Percentiles rank a stretch among this genome's conserved stretches.
phyloP scores from a whole-genome alignment of 2,113 vertebrate genomes.

The Ptilonorhynchus violaceus region DNA sequence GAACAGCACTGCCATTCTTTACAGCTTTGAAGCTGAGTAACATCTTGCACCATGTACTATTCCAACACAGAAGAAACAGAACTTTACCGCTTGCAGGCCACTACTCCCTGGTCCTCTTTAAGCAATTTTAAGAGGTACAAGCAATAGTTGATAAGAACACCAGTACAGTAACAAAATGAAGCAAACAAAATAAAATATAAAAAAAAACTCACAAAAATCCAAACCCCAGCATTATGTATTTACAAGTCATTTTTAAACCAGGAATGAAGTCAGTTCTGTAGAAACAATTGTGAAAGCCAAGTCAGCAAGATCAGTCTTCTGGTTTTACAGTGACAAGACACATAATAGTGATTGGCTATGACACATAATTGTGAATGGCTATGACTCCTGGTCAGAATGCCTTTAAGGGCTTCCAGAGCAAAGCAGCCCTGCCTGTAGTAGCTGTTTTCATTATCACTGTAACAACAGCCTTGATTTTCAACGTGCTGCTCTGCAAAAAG shows the following conservation, averaged over 20 bases:
- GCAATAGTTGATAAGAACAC: not conserved
- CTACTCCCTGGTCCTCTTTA: not conserved
- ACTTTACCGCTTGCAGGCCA: not conserved
- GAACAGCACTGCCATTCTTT: not conserved
- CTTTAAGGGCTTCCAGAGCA: not conserved
- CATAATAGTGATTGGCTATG: not conserved
- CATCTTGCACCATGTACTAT: not conserved
- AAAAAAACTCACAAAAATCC: not conserved
- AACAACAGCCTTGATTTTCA: not conserved
- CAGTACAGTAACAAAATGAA: not conserved
- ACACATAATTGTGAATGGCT: not conserved
- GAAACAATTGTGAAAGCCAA: not conserved
- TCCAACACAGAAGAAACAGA: not conserved
- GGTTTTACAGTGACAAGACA: not conserved
- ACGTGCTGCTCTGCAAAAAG: not conserved
- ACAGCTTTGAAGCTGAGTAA: not conserved
- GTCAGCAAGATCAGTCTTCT: not conserved
- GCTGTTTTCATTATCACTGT: not conserved
- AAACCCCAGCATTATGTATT: not conserved
- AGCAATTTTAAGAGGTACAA: not conserved
- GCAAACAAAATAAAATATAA: not conserved
- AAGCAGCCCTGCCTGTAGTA: not conserved
- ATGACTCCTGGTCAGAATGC: not conserved
- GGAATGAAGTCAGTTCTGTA: not conserved
- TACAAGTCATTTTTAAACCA: not conserved